Conservation (phyloP, 2,113 vertebrate genomes). For the Eurystomus gularis region DNA sequence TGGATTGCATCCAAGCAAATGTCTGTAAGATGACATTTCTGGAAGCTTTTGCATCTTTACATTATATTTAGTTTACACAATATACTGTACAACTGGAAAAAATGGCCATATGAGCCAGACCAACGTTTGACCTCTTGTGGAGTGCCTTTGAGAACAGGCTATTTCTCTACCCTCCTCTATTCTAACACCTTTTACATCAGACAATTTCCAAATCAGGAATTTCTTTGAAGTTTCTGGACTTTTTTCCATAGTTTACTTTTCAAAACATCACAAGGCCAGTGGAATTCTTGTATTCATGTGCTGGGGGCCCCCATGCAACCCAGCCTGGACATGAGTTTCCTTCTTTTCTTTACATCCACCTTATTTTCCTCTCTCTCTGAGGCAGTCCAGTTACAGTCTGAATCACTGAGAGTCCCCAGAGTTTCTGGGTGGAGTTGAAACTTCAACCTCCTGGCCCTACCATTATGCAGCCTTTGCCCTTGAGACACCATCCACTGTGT, state of each 20-base stretch:
- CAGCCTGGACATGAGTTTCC: conserved; percentile 9
- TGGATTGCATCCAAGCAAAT: conserved; percentile 67
- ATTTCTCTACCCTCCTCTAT: conserved; percentile 38
- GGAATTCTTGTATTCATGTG: conserved; percentile 55
- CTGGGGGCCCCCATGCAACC: conserved; percentile 32
- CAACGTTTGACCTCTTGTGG: conserved; percentile 61
- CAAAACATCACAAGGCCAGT: conserved; percentile 62
- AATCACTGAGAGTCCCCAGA: background rate
- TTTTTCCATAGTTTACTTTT: conserved; percentile 66
- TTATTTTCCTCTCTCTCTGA: background rate
- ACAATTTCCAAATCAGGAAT: conserved; percentile 68
- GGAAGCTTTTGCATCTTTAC: conserved; percentile 70
- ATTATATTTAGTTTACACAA: conserved; percentile 68
- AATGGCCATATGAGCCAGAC: conserved; percentile 44
- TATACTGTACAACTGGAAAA: conserved; percentile 62
- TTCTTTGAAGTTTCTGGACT: conserved; percentile 69
- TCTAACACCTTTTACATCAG: conserved; percentile 71
- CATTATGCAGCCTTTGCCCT: background rate
- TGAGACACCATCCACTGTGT: background rate
- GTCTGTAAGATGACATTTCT: conserved; percentile 66
- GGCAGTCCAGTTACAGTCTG: background rate
- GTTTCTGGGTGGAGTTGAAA: background rate
- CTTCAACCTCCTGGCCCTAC: background rate
- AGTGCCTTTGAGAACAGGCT: conserved; percentile 59
- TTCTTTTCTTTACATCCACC: background rate